These are phyloP conservation scores for Ophion costatus DNA, from an alignment of 2,888 invertebrate genomes.

Conservation along the genomic window DNA sequence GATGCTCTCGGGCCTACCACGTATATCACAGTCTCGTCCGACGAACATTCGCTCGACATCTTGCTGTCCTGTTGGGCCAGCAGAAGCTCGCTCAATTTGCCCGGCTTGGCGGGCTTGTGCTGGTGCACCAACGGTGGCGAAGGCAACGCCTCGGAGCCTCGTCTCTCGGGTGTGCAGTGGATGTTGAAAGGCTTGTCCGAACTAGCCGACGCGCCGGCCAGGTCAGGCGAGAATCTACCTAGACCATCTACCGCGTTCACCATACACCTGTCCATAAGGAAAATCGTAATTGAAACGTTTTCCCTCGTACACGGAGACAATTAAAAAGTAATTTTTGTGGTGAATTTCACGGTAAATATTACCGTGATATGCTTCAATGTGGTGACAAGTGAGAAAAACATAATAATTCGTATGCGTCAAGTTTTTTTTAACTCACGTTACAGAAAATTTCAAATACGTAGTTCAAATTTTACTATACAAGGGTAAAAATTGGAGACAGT, in stretches of 20 bases:
- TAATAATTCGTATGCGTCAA: too few relatives aligned
- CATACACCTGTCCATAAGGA: slow-evolving; percentile 77
- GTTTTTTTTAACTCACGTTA: too few relatives aligned
- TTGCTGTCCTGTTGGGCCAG: slow-evolving; percentile 80
- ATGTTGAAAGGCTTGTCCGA: slow-evolving; percentile 78
- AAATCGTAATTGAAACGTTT: not conserved
- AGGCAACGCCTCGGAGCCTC: slow-evolving; percentile 65
- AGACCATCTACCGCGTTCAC: slow-evolving; percentile 88
- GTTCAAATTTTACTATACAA: too few relatives aligned
- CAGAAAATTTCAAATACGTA: too few relatives aligned
- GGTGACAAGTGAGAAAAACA: too few relatives aligned
- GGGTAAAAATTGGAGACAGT: too few relatives aligned
- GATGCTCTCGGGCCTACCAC: slow-evolving; percentile 77
- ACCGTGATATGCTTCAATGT: too few relatives aligned
- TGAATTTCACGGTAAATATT: too few relatives aligned
- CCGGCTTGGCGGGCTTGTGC: slow-evolving; percentile 62
- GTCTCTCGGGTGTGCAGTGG: slow-evolving; percentile 79
- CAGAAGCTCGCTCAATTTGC: slow-evolving; percentile 78
- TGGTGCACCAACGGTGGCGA: slow-evolving; percentile 58
- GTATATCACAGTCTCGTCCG: slow-evolving; percentile 83
- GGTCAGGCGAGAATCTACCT: slow-evolving; percentile 70
- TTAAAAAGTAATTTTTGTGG: too few relatives aligned
- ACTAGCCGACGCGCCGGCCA: slow-evolving; percentile 39
- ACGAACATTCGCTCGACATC: slow-evolving; percentile 83
- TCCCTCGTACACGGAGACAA: not conserved